Evolutionary conservation across 1,140 invertebrate species (phyloP).

Genomic region (Zaprionus ghesquierei): DNA sequence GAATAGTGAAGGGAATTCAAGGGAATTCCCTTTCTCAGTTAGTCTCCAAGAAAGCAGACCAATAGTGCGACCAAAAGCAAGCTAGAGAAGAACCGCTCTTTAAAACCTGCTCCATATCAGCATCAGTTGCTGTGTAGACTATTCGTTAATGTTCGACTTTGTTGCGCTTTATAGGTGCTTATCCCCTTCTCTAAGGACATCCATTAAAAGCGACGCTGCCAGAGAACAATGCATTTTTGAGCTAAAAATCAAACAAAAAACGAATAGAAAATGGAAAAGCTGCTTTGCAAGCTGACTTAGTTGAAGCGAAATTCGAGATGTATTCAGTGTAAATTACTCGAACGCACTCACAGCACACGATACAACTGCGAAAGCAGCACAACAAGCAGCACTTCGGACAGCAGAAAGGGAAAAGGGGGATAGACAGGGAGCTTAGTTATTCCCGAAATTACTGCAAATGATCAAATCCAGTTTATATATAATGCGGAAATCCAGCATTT

Average conservation of each 20-base stretch:
- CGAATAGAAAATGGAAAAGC: neutral
- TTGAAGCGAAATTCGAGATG: neutral
- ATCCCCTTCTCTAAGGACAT: too few species aligned
- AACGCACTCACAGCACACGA: neutral
- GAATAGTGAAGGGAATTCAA: too few species aligned
- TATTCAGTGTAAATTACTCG: neutral
- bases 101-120: too few species aligned
- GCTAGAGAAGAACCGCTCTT: too few species aligned
- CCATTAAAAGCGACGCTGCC: too few species aligned
- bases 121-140: too few species aligned
- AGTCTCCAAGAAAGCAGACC: too few species aligned
- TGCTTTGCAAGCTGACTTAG: neutral
- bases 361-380: neutral
- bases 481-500: slow-evolving; percentile 44
- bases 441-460: slow-evolving; percentile 24
- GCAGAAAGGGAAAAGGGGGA: neutral
- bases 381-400: too few species aligned
- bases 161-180: too few species aligned
- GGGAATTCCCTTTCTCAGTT: too few species aligned
- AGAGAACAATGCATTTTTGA: neutral
- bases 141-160: too few species aligned
- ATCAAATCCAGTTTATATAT: slow-evolving; percentile 38
- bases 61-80: too few species aligned
- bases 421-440: neutral
- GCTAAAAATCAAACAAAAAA: neutral